A percentile compares a stretch with the other conserved stretches of the same genome.
Evolutionary conservation across 2,797 vertebrate species (phyloP).

Genomic region (Delichon dasypus): DNA sequence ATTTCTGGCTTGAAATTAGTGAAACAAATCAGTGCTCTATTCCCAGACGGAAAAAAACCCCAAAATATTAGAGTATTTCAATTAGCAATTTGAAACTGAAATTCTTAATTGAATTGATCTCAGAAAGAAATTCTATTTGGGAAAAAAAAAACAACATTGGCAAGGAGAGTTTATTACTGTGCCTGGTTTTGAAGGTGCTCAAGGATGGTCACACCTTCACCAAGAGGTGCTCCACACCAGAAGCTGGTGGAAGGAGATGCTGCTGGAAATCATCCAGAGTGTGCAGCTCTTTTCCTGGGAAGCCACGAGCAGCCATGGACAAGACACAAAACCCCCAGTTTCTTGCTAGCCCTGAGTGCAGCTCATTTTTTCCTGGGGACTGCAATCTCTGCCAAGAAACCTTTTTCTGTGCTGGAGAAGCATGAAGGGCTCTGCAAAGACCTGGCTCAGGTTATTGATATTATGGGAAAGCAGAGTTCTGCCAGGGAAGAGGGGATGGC

Average conservation of each 20-base stretch:
- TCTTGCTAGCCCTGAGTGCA: not conserved
- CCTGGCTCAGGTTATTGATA: not conserved
- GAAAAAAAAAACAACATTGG: not conserved
- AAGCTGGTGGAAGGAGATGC: not conserved
- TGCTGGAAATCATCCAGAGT: not conserved
- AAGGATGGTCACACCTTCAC: not conserved
- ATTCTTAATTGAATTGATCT: not conserved
- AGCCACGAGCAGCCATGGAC: fast-evolving
- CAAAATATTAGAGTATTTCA: not conserved
- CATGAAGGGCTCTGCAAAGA: not conserved
- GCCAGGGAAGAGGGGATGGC: not conserved
- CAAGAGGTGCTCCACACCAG: not conserved
- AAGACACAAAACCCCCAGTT: not conserved
- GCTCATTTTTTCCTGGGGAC: not conserved
- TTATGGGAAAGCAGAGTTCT: not conserved
- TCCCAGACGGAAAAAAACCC: not conserved
- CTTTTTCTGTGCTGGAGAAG: not conserved
- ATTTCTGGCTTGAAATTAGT: not conserved
- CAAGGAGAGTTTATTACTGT: not conserved
- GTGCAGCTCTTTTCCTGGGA: not conserved
- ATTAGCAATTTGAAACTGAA: not conserved
- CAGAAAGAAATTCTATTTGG: not conserved
- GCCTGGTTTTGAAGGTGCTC: not conserved
- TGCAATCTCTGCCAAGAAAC: not conserved
- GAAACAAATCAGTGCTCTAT: not conserved